phyloP scores from a whole-genome alignment of 2,888 invertebrate genomes.

The Gastrophysa polygoni region DNA sequence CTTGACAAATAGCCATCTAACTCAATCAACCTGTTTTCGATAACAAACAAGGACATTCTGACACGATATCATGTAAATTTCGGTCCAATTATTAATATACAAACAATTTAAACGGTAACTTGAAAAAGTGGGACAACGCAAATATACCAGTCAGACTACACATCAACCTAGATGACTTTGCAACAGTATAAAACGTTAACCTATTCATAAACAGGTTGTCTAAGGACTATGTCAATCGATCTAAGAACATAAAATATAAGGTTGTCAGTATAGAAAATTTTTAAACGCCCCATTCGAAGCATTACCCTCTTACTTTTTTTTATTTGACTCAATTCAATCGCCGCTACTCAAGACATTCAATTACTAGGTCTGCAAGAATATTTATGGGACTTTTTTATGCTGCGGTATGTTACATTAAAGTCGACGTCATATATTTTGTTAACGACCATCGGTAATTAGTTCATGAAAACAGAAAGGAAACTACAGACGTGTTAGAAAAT shows the following conservation, averaged over 20 bases:
- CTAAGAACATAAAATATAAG: too few relatives aligned
- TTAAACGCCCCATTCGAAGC: too few relatives aligned
- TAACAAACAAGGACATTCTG: constrained; percentile 22
- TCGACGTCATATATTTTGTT: constrained; percentile 4
- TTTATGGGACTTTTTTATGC: neutral
- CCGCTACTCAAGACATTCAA: neutral
- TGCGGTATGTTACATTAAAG: neutral
- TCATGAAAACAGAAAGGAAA: neutral
- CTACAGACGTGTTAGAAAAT: neutral
- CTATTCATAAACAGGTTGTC: too few relatives aligned
- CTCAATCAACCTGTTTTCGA: constrained; percentile 8
- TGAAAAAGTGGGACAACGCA: neutral
- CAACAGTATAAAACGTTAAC: too few relatives aligned
- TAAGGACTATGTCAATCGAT: too few relatives aligned
- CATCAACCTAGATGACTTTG: neutral
- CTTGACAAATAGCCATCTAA: neutral
- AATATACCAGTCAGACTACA: neutral
- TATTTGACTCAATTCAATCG: neutral
- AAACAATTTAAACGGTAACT: neutral
- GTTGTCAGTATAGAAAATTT: too few relatives aligned
- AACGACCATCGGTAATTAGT: neutral
- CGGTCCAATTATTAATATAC: constrained; percentile 10
- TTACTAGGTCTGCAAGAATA: constrained; percentile 8
- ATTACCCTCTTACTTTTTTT: too few relatives aligned
- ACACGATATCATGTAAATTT: constrained; percentile 24